A percentile compares a stretch with the other conserved stretches of the same genome.
These are phyloP conservation scores for Clistopyga incitator DNA, from an alignment of 2,888 invertebrate genomes.

Conservation along the genomic window DNA sequence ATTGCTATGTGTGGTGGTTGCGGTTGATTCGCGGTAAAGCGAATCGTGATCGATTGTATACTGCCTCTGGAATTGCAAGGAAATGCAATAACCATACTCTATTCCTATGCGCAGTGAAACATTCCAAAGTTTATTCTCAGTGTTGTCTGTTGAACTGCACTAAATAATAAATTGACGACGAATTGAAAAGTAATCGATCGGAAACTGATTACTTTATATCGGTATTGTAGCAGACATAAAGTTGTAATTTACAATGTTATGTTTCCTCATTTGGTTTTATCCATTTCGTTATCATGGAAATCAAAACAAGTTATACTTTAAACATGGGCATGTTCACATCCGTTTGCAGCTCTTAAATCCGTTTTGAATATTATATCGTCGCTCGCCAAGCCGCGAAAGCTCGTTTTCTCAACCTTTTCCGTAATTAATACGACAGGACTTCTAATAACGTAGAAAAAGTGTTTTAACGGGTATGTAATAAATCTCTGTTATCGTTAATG, in stretches of 20 bases:
- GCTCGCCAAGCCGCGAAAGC: too few species aligned
- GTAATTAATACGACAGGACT: too few species aligned
- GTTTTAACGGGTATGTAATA: too few species aligned
- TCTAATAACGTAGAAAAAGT: too few species aligned
- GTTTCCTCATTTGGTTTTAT: too few species aligned
- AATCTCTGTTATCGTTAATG: too few species aligned
- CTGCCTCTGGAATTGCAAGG: conserved; percentile 1
- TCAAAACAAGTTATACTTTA: too few species aligned
- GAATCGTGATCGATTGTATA: background rate
- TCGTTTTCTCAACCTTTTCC: too few species aligned
- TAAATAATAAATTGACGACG: background rate
- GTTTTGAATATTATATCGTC: too few species aligned
- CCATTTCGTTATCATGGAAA: too few species aligned
- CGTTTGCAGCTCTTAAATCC: too few species aligned
- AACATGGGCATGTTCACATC: too few species aligned
- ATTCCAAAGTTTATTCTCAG: background rate
- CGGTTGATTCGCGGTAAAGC: background rate
- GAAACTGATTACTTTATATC: background rate
- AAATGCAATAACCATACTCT: background rate
- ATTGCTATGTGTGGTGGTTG: background rate
- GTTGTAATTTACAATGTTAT: background rate
- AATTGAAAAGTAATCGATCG: background rate
- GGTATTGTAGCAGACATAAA: background rate
- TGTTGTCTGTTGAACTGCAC: background rate
- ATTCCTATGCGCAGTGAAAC: background rate